A percentile compares a stretch with the other conserved stretches of the same genome.
Conservation (phyloP, 2,797 vertebrate species). For the Chelonia mydas region DNA sequence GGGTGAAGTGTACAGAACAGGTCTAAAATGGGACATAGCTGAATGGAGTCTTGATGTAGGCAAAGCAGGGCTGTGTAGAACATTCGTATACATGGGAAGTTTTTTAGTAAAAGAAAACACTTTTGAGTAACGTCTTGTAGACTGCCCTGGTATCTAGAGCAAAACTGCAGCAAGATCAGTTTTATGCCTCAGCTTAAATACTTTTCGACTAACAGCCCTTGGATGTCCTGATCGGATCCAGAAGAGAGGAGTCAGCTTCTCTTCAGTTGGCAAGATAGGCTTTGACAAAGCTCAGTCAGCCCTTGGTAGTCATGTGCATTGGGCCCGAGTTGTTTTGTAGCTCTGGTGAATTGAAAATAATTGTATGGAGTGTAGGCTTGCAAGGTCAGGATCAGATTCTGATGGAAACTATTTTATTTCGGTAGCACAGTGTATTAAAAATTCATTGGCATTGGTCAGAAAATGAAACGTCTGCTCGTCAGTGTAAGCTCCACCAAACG, state of each 20-base stretch:
- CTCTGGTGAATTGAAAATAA: conserved; percentile 15
- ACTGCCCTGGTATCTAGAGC: too few relatives aligned
- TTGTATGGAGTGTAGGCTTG: conserved; percentile 46
- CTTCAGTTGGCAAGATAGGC: not conserved
- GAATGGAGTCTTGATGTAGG: not conserved
- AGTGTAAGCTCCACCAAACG: conserved; percentile 53
- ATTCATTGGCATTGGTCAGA: conserved; percentile 35
- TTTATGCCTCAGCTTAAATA: not conserved
- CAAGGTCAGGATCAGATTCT: conserved; percentile 37
- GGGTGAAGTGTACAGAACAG: not conserved
- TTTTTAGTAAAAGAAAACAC: not conserved
- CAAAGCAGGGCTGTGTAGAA: not conserved
- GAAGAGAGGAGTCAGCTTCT: not conserved
- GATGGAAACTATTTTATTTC: conserved; percentile 54
- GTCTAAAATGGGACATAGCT: not conserved
- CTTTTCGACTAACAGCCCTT: not conserved
- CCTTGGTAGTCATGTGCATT: not conserved
- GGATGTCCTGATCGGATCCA: not conserved
- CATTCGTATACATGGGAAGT: not conserved
- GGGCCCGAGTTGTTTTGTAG: not conserved
- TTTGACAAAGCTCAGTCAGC: conserved; percentile 37
- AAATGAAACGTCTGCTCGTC: conserved; percentile 59
- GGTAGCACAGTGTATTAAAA: conserved; percentile 51
- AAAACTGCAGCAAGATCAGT: not conserved
- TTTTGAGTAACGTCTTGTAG: fast-evolving